Base-by-base conservation (phyloP, 2,113 vertebrate genomes). In the Percopsis transmontana region DNA sequence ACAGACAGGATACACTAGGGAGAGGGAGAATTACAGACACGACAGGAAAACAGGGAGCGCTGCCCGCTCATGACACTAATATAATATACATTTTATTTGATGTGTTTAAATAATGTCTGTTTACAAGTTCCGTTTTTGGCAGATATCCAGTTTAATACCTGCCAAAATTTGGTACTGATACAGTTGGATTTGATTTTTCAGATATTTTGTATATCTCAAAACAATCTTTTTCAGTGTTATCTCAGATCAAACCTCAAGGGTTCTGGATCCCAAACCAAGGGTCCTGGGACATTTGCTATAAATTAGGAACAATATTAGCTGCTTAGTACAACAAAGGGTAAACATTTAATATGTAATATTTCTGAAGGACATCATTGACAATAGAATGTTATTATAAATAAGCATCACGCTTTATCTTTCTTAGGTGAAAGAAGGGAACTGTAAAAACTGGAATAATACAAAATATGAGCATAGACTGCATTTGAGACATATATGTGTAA, bases 1-100 rank as follows among this genome's bases (percentile, higher is more conserved):
- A n/a, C n/a, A n/a, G n/a, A n/a, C n/a, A n/a, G n/a, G n/a, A 68
- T 58, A 21, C 27, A 15, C 56, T 68, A 65, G 0, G 38, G 68
- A 53, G n/a, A n/a, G n/a, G n/a, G n/a, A n/a, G n/a, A n/a, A n/a
- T n/a, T n/a, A n/a, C n/a, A n/a, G n/a, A n/a, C n/a, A n/a, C n/a
- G n/a, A n/a, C n/a, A n/a, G n/a, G n/a, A n/a, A n/a, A n/a, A n/a
- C n/a, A n/a, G n/a, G n/a, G n/a, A n/a, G n/a, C n/a, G n/a, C n/a
- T n/a, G n/a, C n/a, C n/a, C n/a, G n/a, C n/a, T n/a, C n/a, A n/a
- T n/a, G n/a, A n/a, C n/a, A n/a, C n/a, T n/a, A n/a, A n/a, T n/a
- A 47, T 16, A 60, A 48, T 56, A 6, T n/a, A 38, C 38, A 13
- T 58, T 4, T 23, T 53, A 5, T 41, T 48, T 42, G 8, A n/a